phyloP scores from a whole-genome alignment of 2,797 vertebrate species.

The Pelodytes ibericus region DNA sequence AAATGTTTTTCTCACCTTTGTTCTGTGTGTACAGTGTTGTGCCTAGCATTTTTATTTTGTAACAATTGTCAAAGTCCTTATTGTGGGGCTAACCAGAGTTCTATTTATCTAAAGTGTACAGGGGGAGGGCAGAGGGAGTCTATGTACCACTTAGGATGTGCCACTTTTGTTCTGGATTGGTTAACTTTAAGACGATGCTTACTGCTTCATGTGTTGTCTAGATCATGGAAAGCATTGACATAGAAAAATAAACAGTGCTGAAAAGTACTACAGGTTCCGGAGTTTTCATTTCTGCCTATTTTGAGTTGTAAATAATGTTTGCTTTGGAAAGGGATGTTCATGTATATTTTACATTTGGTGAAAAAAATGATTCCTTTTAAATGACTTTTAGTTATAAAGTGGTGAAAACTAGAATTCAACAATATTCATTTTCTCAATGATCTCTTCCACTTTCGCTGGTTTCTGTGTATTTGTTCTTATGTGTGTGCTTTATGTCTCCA shows the following conservation, averaged over 20 bases:
- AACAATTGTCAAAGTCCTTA: slow-evolving; percentile 75
- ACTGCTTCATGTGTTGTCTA: slow-evolving; percentile 73
- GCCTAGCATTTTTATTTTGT: slow-evolving; percentile 80
- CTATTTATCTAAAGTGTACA: slow-evolving; percentile 80
- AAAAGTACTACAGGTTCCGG: slow-evolving; percentile 4
- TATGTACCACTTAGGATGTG: slow-evolving; percentile 72
- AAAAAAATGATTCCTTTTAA: too few relatives aligned
- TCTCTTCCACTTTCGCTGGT: too few relatives aligned
- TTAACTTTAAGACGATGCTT: slow-evolving; percentile 72
- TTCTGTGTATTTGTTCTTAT: too few relatives aligned
- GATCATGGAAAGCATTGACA: slow-evolving; percentile 69
- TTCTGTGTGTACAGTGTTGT: slow-evolving; percentile 81
- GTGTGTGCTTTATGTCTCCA: too few relatives aligned
- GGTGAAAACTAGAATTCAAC: too few relatives aligned
- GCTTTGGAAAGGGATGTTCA: too few relatives aligned
- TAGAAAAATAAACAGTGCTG: slow-evolving; percentile 76
- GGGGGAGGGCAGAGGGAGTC: slow-evolving; percentile 60
- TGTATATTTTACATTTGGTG: too few relatives aligned
- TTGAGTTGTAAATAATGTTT: too few relatives aligned
- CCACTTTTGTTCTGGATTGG: slow-evolving; percentile 69
- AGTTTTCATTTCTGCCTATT: neutral
- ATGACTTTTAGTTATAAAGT: too few relatives aligned
- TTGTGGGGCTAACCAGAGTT: slow-evolving; percentile 72
- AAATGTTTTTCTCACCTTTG: slow-evolving; percentile 61
- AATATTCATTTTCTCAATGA: too few relatives aligned